Base-by-base conservation (phyloP, 30 jellyfish, hydroid and myxozoan genomes). In the Mastigias papua region DNA sequence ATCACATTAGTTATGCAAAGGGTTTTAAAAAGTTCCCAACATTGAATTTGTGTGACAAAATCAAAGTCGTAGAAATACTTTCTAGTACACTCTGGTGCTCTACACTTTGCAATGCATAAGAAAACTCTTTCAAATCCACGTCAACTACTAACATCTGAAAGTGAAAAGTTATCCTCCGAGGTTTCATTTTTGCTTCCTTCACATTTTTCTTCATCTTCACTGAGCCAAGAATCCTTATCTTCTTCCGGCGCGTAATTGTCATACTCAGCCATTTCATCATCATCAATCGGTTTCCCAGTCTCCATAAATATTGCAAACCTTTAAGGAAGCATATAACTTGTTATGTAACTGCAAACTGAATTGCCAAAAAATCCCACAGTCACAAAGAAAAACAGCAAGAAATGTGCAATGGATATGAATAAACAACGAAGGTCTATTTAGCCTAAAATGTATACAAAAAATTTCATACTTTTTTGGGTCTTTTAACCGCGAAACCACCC, bases 401-500 rank as follows among this genome's bases (percentile, higher is more conserved):
- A n/a, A n/a, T n/a, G n/a, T n/a, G n/a, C n/a, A n/a, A n/a, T n/a
- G n/a, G n/a, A n/a, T n/a, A n/a, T n/a, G n/a, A n/a, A n/a, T n/a
- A n/a, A n/a, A n/a, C n/a, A n/a, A n/a, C n/a, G n/a, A n/a, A n/a
- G n/a, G n/a, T n/a, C n/a, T n/a, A n/a, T n/a, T n/a, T n/a, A n/a
- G n/a, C n/a, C n/a, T n/a, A n/a, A n/a, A n/a, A n/a, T n/a, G n/a
- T n/a, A n/a, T n/a, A n/a, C n/a, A n/a, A n/a, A n/a, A n/a, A n/a
- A 57, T 16, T 25, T 6, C 61, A 51, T 68, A 95, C 99, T 95
- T 86, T 76, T 95, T 95, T 11, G 99, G 99, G 37, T 95, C 93
- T 61, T 95, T 90, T 34, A 95, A 54, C 82, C 91, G 84, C 33
- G 97, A 81, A 7, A 95, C 97, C 16, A 81, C 78, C 57, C 81